A percentile compares a stretch with the other conserved stretches of the same genome.
phyloP scores from a whole-genome alignment of 2,113 vertebrate genomes.

The Cyanoderma ruficeps region DNA sequence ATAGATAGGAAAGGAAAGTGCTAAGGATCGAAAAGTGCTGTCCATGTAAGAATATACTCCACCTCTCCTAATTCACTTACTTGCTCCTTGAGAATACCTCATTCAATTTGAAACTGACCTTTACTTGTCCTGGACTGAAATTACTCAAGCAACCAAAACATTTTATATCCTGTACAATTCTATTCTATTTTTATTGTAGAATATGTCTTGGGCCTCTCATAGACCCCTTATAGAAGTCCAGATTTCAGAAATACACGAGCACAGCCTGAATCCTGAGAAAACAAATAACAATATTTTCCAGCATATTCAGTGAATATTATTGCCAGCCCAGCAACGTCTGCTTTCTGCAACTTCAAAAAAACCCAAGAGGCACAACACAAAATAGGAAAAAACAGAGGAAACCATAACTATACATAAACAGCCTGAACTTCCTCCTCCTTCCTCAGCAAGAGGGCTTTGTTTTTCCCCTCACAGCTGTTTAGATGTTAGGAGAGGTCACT shows the following conservation, averaged over 20 bases:
- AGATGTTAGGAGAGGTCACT: not conserved
- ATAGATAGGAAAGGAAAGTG: no score
- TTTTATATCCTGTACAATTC: not conserved
- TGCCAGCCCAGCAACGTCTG: not conserved
- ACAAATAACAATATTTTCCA: not conserved
- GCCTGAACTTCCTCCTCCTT: conserved; percentile 37
- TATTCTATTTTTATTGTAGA: not conserved
- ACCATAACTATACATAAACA: conserved; percentile 44
- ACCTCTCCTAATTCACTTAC: not conserved
- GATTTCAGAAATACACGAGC: not conserved
- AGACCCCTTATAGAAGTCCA: not conserved
- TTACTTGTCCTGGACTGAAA: not conserved
- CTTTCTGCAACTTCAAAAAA: not conserved
- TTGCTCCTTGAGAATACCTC: not conserved
- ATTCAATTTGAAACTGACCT: not conserved
- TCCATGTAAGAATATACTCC: not conserved
- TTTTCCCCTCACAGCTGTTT: not conserved
- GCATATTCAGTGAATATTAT: not conserved
- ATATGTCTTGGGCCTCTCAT: not conserved
- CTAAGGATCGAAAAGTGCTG: not conserved
- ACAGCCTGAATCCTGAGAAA: not conserved
- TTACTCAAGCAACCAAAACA: not conserved
- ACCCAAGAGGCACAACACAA: not conserved
- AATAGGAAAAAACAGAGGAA: conserved; percentile 59
- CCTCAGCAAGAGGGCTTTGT: not conserved